A percentile compares a stretch with the other conserved stretches of the same genome.
Evolutionary conservation across 2,113 vertebrate genomes (phyloP).

Genomic region (Erpornis zantholeuca): DNA sequence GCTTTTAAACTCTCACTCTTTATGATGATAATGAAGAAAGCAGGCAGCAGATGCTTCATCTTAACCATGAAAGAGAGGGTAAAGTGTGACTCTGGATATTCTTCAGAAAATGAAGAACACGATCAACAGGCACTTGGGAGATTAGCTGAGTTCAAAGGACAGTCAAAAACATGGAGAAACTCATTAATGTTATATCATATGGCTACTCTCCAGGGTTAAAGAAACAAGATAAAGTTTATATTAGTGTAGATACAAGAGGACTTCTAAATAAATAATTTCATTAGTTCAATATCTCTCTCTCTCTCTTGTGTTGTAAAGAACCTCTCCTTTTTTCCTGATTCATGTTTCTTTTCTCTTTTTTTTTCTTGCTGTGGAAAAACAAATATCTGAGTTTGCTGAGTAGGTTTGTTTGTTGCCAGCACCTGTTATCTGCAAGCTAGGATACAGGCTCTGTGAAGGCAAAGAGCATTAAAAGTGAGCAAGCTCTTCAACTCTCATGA

Average conservation of each 20-base stretch:
- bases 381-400: background rate
- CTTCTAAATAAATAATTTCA: background rate
- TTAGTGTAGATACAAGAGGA: background rate
- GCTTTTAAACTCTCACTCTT: constrained; percentile 18
- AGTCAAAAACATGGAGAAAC: background rate
- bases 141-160: background rate
- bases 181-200: background rate
- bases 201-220: background rate
- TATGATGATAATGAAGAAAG: background rate
- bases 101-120: background rate
- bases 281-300: background rate
- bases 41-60: background rate
- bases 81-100: background rate
- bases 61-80: background rate
- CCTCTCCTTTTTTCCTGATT: background rate
- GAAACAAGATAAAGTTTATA: background rate
- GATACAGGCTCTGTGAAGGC: background rate
- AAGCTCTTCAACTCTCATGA: constrained; percentile 30
- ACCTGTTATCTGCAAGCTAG: background rate
- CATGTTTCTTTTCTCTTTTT: background rate
- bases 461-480: constrained; percentile 17
- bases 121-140: background rate
- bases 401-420: background rate
- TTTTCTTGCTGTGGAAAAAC: background rate
- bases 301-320: background rate